These are phyloP conservation scores for Olivierus martensii DNA, from an alignment of 1,140 invertebrate species.

Conservation along the genomic window DNA sequence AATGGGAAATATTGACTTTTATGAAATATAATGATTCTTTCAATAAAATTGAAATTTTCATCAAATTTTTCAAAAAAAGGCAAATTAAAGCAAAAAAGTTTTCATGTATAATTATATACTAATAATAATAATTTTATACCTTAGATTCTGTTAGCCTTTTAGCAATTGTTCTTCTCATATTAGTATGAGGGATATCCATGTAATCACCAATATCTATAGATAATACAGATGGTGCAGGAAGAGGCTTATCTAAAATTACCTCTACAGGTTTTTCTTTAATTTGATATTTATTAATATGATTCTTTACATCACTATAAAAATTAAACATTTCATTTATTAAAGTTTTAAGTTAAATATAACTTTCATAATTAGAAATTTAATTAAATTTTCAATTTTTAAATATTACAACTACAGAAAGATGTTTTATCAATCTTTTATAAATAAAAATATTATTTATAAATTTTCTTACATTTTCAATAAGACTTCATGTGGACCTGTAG, in stretches of 20 bases:
- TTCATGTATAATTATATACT: too few species aligned
- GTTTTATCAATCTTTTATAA: too few species aligned
- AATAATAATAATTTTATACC: constrained; percentile 21
- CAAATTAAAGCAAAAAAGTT: too few species aligned
- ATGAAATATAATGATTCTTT: too few species aligned
- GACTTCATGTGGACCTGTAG: constrained; percentile 42
- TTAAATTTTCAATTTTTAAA: too few species aligned
- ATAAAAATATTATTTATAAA: background rate
- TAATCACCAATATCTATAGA: constrained; percentile 11
- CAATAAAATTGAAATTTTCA: too few species aligned
- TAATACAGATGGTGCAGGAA: background rate
- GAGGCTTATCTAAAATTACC: background rate
- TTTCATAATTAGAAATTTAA: too few species aligned
- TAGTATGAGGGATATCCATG: constrained; percentile 31
- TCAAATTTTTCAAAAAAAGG: too few species aligned
- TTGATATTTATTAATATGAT: constrained; percentile 36
- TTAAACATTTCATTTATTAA: background rate
- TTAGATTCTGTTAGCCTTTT: constrained; percentile 46
- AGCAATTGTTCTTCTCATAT: constrained; percentile 37
- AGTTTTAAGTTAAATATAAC: too few species aligned
- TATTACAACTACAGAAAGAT: too few species aligned
- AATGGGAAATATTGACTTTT: too few species aligned
- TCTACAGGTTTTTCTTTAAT: background rate
- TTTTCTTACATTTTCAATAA: constrained; percentile 37
- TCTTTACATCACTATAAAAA: constrained; percentile 39